Evolutionary conservation across 1,140 invertebrate genomes (phyloP).

Genomic region (Archegozetes longisetosus): DNA sequence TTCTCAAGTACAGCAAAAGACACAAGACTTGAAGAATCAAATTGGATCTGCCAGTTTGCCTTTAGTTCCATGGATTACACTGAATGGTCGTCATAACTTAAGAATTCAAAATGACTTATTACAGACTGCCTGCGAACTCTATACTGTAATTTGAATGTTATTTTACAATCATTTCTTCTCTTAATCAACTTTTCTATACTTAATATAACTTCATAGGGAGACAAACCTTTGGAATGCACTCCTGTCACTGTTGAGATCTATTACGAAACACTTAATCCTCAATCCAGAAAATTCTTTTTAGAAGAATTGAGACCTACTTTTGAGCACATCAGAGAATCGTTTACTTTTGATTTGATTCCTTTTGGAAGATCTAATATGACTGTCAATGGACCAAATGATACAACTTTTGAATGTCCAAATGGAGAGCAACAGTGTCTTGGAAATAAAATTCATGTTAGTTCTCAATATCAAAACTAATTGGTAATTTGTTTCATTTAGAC

Average conservation of each 20-base stretch:
- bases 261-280: slow-evolving; percentile 9
- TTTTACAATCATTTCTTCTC: background rate
- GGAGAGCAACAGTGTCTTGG: background rate
- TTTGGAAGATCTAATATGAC: slow-evolving; percentile 4
- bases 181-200: background rate
- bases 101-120: slow-evolving; percentile 7
- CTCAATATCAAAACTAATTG: background rate
- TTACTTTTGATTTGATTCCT: slow-evolving; percentile 12
- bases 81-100: slow-evolving; percentile 5
- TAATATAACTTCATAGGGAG: background rate
- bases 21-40: background rate
- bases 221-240: slow-evolving; percentile 15
- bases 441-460: slow-evolving; percentile 8
- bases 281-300: slow-evolving; percentile 15
- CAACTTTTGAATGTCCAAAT: background rate
- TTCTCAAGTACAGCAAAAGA: background rate
- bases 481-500: background rate
- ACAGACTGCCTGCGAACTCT: slow-evolving; percentile 6
- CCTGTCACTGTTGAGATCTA: slow-evolving; percentile 10
- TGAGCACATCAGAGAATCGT: slow-evolving; percentile 10
- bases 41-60: background rate
- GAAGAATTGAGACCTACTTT: slow-evolving; percentile 8
- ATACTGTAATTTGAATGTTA: background rate
- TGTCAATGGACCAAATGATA: background rate
- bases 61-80: slow-evolving; percentile 8